Evolutionary conservation across 2,113 vertebrate genomes (phyloP), one percentile per base, ranked within the genome.

Genomic region (Phrynosoma platyrhinos): DNA sequence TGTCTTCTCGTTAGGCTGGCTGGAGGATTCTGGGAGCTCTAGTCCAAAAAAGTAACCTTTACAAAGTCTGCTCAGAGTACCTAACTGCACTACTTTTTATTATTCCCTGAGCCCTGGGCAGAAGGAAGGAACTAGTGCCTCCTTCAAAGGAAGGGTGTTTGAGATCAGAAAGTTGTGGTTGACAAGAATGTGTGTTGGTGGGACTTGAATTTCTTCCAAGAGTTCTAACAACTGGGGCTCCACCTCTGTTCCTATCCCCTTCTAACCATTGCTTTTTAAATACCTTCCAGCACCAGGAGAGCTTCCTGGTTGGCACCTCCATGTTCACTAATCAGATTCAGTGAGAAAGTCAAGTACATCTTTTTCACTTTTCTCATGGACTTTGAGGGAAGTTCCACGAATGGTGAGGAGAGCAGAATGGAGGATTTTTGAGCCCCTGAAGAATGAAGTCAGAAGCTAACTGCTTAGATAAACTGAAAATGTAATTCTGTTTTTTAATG

Each of bases 401-500:
- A 74, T 71, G 21, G 66, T 53, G 47, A 84, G 23, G 52, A 25
- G 32, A 40, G 32, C 42, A 69, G 68, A 74, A 6, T 47, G 12
- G 53, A 21, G 25, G 47, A 9, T n/a, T 58, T 27, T n/a, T 47
- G 42, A 42, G 16, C 23, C 1, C 18, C 47, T 27, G 58, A 4
- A 5, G 55, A 78, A 27, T 21, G 36, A 64, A 64, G 79, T 66
- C 69, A 62, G 21, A 58, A 47, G 52, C 69, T 1, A 40, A 74
- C 86, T 21, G 36, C 72, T 71, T 66, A 87, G 79, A 62, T 87
- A 82, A 81, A 82, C 79, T 5, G 86, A 81, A 74, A 87, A 52
- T 21, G 66, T 42, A 42, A 74, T 47, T 18, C 21, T 20, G 7
- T 52, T 42, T 81, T 21, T n/a, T 27, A 42, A 64, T 62, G 32